phyloP scores from a whole-genome alignment of 2,113 vertebrate genomes.

The Cyanocitta stelleri region DNA sequence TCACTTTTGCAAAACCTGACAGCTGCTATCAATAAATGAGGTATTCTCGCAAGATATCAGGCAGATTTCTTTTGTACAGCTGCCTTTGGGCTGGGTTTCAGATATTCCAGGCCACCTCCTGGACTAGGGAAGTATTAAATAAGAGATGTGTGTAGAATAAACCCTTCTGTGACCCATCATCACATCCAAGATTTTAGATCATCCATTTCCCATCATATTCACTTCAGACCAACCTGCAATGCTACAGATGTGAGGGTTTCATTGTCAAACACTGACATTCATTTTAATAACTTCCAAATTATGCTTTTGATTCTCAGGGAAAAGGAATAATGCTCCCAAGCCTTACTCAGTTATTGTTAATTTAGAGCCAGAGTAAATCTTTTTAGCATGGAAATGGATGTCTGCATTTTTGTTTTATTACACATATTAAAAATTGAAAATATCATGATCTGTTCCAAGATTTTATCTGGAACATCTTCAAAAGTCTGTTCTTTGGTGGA shows the following conservation, averaged over 20 bases:
- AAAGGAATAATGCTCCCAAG: neutral
- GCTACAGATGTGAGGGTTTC: neutral
- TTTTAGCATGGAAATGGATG: neutral
- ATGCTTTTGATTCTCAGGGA: neutral
- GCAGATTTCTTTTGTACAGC: neutral
- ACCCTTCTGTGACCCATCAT: neutral
- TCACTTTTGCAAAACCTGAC: neutral
- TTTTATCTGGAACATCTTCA: conserved; percentile 47
- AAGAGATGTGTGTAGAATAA: neutral
- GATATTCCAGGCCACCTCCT: neutral
- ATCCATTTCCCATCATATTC: fast-evolving
- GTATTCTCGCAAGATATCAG: neutral
- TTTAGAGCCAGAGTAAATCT: conserved; percentile 26
- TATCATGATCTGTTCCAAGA: conserved; percentile 13
- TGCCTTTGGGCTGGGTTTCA: neutral
- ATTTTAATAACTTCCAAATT: conserved; percentile 5
- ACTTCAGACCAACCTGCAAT: neutral
- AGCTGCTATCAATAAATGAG: neutral
- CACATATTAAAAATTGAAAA: conserved; percentile 28
- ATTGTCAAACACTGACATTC: neutral
- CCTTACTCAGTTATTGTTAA: neutral
- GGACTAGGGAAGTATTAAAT: neutral
- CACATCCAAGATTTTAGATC: neutral
- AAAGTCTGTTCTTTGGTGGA: conserved; percentile 33
- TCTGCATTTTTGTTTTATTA: conserved; percentile 27